These are phyloP conservation scores for Leucoptera coffeella DNA, from an alignment of 2,888 invertebrate species.

Conservation along the genomic window DNA sequence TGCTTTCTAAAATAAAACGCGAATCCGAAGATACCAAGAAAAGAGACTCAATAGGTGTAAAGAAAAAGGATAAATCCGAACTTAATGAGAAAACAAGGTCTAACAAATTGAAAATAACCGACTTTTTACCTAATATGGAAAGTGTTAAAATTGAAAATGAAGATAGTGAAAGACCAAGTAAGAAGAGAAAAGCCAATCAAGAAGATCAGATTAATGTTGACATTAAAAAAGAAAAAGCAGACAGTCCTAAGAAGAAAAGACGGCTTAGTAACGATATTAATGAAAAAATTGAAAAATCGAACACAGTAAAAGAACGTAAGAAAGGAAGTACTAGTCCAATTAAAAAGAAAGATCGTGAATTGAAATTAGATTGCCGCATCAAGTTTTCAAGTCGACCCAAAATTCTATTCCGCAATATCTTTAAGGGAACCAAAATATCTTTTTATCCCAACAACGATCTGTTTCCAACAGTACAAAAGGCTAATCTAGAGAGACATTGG, in stretches of 20 bases:
- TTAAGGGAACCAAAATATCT: slow-evolving; percentile 21
- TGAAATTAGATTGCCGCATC: no score
- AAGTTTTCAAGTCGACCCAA: background rate
- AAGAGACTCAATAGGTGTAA: background rate
- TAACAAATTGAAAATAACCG: no score
- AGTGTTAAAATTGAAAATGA: background rate
- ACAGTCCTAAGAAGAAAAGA: slow-evolving; percentile 1
- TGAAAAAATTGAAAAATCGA: background rate
- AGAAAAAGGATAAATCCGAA: background rate
- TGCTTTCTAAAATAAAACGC: background rate
- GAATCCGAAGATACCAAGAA: background rate
- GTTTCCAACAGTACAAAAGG: slow-evolving; percentile 25
- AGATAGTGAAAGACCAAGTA: slow-evolving; percentile 13
- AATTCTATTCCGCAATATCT: slow-evolving; percentile 12
- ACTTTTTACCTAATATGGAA: no score
- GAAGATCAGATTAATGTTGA: slow-evolving; percentile 11
- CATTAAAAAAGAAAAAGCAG: slow-evolving; percentile 1
- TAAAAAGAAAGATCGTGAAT: slow-evolving; percentile 6
- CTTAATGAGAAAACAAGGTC: background rate
- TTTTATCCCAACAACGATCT: slow-evolving; percentile 43
- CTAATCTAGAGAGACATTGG: slow-evolving; percentile 53
- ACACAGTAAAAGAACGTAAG: background rate
- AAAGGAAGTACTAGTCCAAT: background rate
- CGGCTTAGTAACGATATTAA: no score
- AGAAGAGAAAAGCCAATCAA: slow-evolving; percentile 19